Evolutionary conservation across 2,113 vertebrate species (phyloP), one percentile per base, ranked within the genome.

Genomic region (Verasper variegatus): DNA sequence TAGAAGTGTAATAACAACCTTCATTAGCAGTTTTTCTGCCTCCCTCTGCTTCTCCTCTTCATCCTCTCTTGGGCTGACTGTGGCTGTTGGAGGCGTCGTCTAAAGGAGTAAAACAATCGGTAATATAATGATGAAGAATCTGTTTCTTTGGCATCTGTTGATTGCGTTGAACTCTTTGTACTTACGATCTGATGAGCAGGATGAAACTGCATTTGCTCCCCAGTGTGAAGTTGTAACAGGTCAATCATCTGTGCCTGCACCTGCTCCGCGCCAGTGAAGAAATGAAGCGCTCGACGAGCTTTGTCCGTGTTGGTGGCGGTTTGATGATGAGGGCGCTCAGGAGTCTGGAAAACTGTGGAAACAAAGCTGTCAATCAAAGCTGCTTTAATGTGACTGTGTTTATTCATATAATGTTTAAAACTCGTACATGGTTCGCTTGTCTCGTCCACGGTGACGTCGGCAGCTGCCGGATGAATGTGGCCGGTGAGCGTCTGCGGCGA

Each of bases 331-430:
- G 24, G 5, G 1, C 0, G 47, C 12, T 21, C 57, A 4, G 74
- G 85, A 56, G 80, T 76, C 59, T 61, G n/a, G 21, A 80, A 86
- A 2, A 24, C 88, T 89, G 80, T 1, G 31, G 31, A 76, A 40
- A 47, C 31, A 31, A 31, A 31, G 31, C 31, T 31, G 52, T 54
- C 52, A 54, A 0, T 21, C 4, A 13, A 42, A 13, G 10, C 10
- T 37, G 40, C 10, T 49, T 18, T 54, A 10, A 10, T 10, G 20
- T 54, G 40, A 8, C 35, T 40, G 40, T 11, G 40, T 42, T 13
- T 13, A 11, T 42, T 11, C 11, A 3, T 3, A 12, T 11, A 42
- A 13, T 3, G 40, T 12, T 3, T 3, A 42, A 42, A 42, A 12
- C n/a, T 10, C 56, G 13, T 27, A 82, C 82, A 0, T 40, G 49